A percentile compares a stretch with the other conserved stretches of the same genome.
Evolutionary conservation across 1,140 invertebrate genomes (phyloP).

Genomic region (Neelides sp.): DNA sequence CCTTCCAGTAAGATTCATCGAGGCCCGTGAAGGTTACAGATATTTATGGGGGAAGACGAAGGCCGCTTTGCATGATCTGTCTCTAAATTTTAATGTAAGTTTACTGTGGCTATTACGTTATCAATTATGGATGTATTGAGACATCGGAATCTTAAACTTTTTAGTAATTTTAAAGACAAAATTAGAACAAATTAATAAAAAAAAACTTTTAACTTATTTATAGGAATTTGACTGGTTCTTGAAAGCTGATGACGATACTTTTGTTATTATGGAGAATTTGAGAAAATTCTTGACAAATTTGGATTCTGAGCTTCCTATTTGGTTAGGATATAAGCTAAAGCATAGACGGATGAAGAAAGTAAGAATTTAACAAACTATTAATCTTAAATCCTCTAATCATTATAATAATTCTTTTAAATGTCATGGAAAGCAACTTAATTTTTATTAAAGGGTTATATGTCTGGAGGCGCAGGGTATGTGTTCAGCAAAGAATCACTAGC

Average conservation of each 20-base stretch:
- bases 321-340: conserved; percentile 26
- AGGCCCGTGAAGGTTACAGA: conserved; percentile 21
- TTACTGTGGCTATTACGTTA: neutral
- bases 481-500: conserved; percentile 34
- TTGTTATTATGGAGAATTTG: conserved; percentile 39
- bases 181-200: neutral
- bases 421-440: neutral
- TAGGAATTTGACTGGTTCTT: conserved; percentile 36
- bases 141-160: neutral
- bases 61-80: conserved; percentile 15
- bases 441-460: conserved; percentile 31
- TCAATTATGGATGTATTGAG: neutral
- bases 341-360: conserved; percentile 17
- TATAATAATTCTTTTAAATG: neutral
- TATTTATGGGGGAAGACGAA: conserved; percentile 29
- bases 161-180: conserved; percentile 3
- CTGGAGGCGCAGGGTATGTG: conserved; percentile 34
- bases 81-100: neutral
- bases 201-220: neutral
- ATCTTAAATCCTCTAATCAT: neutral
- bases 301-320: conserved; percentile 10
- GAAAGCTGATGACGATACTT: conserved; percentile 41
- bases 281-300: conserved; percentile 33
- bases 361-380: neutral
- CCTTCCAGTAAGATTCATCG: conserved; percentile 17